Evolutionary conservation across 2,797 vertebrate genomes (phyloP), one percentile per base, ranked within the genome.

Genomic region (Myripristis jacobus): DNA sequence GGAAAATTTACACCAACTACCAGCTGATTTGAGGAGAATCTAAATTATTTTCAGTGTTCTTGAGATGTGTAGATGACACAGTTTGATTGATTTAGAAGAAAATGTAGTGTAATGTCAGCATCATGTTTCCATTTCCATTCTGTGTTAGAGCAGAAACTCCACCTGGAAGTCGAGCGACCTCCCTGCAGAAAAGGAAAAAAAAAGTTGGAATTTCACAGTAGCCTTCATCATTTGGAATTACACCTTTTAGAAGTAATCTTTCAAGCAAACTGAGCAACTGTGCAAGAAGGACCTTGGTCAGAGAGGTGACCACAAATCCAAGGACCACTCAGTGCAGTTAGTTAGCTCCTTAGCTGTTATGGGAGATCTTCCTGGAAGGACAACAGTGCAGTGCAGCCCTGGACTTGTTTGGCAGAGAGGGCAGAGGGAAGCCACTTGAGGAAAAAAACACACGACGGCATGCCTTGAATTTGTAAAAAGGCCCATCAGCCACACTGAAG

Each of bases 311-410:
- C 44, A 19, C n/a, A 61, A 81, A 73, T 43, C 68, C 66, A 73
- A 80, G 51, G 70, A 80, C 48, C 69, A 54, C 57, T 76, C 74
- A 73, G 72, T 84, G 83, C 87, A 82, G 81, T 31, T 31, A 31
- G 29, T 31, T 31, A 83, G 79, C 74, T 72, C 13, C n/a, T 74
- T 79, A 66, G 77, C 77, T 73, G 52, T 41, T 56, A 72, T 46
- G 43, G n/a, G 18, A 12, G 74, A 69, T 82, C 50, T 52, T 75
- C 36, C 62, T 69, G 65, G 58, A 84, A 80, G 75, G 70, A 80
- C 84, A 83, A 75, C 62, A 75, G 72, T 80, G n/a, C 65, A 66
- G 53, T 68, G 67, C 48, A 74, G 61, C 52, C 41, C 83, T 84
- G 82, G 79, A 77, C 54, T 77, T 80, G 81, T 82, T 73, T 46